These are phyloP conservation scores for Plumapathes pennacea DNA, from an alignment of 92 coral and sea anemone genomes.

Conservation along the genomic window DNA sequence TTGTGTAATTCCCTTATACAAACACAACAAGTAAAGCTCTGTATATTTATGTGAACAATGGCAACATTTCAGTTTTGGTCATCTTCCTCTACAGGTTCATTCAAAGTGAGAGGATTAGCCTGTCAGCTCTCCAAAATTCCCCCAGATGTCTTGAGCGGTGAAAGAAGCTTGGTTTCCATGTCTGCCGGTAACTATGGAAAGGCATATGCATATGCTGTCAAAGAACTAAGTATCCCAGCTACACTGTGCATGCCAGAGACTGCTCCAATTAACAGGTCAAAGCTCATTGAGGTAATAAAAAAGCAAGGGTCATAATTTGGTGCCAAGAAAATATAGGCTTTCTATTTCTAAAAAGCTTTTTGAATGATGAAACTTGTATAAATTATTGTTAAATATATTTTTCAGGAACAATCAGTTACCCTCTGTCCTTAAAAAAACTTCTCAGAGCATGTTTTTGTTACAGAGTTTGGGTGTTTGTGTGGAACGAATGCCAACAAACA, in stretches of 20 bases:
- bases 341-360: too few relatives aligned
- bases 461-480: constrained; percentile 60
- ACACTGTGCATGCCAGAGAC: constrained; percentile 64
- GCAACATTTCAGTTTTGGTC: too few relatives aligned
- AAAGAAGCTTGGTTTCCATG: constrained; percentile 59
- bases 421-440: background rate
- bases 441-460: background rate
- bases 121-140: constrained; percentile 67
- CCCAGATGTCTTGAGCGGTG: constrained; percentile 14
- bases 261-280: constrained; percentile 45
- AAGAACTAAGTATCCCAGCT: constrained; percentile 47
- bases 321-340: too few relatives aligned
- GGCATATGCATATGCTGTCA: constrained; percentile 59
- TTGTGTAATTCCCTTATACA: too few relatives aligned
- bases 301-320: too few relatives aligned
- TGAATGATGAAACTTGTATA: too few relatives aligned
- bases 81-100: constrained; percentile 72
- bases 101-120: constrained; percentile 60
- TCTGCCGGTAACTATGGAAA: constrained; percentile 85
- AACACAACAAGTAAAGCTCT: too few relatives aligned
- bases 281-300: constrained; percentile 49
- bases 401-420: background rate
- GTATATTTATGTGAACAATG: too few relatives aligned
- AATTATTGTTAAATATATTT: background rate
- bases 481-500: constrained; percentile 43